Base-by-base conservation (phyloP, 2,888 invertebrate genomes). In the Coronaproctus castanopsis region DNA sequence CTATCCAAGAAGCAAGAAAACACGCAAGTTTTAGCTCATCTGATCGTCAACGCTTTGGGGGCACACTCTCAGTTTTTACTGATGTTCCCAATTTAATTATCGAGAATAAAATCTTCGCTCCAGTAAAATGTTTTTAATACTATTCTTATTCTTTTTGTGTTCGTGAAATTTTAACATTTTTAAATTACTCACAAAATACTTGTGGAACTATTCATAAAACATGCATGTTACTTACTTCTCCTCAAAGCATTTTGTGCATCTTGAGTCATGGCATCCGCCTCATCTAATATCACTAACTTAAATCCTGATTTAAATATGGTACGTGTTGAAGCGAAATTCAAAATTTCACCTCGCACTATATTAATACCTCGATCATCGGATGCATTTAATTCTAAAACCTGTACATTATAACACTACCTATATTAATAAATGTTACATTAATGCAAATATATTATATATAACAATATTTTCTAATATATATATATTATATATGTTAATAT, bases 211-310 rank as follows among this genome's bases (percentile, higher is more conserved):
- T n/a, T n/a, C n/a, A n/a, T n/a, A n/a, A n/a, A n/a, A n/a, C n/a
- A n/a, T n/a, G n/a, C n/a, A n/a, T n/a, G n/a, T n/a, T 23, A 75
- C 79, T 78, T 76, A 89, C 88, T 90, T 78, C 93, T 80, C 66
- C 95, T 77, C 1, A 96, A 76, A 24, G 98, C 97, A 78, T 97
- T 99, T 71, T 99, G 98, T 1, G 98, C 98, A 80, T 99, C 98
- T 72, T 88, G 87, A 0, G 97, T 99, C 97, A 98, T 98, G 0
- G 96, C 93, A 78, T 98, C 97, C 0, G 97, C 97, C 77, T 98
- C 97, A 77, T 98, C 97, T 21, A 98, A 75, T 65, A 98, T 95
- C 52, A 98, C 89, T 50, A 98, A 74, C 71, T 98, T 98, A 65
- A 90, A 93, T 0, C 91, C 89, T 55, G 85, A 84, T 73, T 85